These are phyloP conservation scores for Peromyscus melanophrys DNA, from an alignment of 2,797 vertebrate genomes.

Conservation along the genomic window DNA sequence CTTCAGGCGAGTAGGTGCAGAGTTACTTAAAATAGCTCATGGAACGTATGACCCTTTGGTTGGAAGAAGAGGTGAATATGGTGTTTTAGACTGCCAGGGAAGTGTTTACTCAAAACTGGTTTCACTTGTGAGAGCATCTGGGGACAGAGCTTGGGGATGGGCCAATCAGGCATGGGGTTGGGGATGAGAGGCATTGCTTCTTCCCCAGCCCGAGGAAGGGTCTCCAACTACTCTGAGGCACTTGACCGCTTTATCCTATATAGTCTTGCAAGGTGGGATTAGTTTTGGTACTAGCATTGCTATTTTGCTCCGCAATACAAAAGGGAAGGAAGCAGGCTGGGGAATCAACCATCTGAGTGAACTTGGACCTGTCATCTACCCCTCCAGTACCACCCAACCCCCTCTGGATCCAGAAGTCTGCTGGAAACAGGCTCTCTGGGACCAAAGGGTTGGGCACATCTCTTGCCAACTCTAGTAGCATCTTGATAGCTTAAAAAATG, in stretches of 20 bases:
- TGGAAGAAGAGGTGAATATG: conserved; percentile 7
- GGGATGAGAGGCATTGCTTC: fast-evolving
- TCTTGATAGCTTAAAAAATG: background rate
- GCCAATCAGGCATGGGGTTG: background rate
- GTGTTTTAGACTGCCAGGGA: conserved; percentile 58
- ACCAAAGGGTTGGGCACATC: background rate
- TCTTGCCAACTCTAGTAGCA: background rate
- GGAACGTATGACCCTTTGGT: background rate
- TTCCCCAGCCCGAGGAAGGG: background rate
- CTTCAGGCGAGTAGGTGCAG: conserved; percentile 58
- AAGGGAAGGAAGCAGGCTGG: background rate
- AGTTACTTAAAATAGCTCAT: conserved; percentile 73
- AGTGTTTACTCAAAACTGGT: background rate
- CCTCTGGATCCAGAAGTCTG: background rate
- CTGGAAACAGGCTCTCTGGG: background rate
- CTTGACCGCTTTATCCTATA: background rate
- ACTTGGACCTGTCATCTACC: background rate
- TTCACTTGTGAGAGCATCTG: background rate
- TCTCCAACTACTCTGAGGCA: background rate
- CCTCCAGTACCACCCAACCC: background rate
- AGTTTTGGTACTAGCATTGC: background rate
- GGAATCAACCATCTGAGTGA: background rate
- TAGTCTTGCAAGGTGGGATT: background rate
- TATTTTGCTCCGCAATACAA: background rate
- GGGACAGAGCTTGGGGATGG: background rate